phyloP scores from a whole-genome alignment of 2,888 invertebrate genomes.

The Luffia ferchaultella region DNA sequence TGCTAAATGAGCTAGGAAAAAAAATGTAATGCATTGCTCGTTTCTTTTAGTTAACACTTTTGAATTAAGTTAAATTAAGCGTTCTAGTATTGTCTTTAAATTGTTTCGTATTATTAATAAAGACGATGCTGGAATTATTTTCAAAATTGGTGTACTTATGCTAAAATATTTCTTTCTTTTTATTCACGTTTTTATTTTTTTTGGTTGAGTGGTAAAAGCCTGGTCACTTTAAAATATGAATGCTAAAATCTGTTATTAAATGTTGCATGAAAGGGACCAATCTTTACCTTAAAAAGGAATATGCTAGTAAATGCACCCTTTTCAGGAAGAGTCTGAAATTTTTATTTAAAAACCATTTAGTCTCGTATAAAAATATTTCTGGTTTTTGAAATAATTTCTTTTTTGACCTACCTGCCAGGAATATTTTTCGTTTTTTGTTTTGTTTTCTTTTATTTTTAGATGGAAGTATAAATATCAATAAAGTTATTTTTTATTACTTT shows the following conservation, averaged over 20 bases:
- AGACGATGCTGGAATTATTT: too few species aligned
- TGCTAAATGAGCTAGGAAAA: constrained; percentile 21
- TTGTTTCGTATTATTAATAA: not conserved
- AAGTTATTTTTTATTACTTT: not conserved
- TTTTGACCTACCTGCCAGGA: too few species aligned
- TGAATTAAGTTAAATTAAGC: not conserved
- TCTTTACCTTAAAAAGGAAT: too few species aligned
- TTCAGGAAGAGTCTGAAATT: too few species aligned
- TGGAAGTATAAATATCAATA: not conserved
- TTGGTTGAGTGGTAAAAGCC: too few species aligned
- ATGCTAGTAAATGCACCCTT: too few species aligned
- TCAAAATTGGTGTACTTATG: not conserved
- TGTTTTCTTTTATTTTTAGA: not conserved
- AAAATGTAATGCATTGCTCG: not conserved
- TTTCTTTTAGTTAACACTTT: not conserved
- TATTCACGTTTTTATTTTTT: too few species aligned
- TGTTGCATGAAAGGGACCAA: not conserved
- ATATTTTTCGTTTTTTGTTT: not conserved
- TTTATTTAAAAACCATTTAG: too few species aligned
- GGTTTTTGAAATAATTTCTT: too few species aligned
- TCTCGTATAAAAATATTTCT: too few species aligned
- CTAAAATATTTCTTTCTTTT: not conserved
- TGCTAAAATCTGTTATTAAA: not conserved
- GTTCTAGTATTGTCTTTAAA: not conserved
- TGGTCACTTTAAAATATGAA: not conserved